A percentile compares a stretch with the other conserved stretches of the same genome.
These are phyloP conservation scores for Magallana angulata DNA, from an alignment of 1,140 invertebrate genomes.

Conservation along the genomic window DNA sequence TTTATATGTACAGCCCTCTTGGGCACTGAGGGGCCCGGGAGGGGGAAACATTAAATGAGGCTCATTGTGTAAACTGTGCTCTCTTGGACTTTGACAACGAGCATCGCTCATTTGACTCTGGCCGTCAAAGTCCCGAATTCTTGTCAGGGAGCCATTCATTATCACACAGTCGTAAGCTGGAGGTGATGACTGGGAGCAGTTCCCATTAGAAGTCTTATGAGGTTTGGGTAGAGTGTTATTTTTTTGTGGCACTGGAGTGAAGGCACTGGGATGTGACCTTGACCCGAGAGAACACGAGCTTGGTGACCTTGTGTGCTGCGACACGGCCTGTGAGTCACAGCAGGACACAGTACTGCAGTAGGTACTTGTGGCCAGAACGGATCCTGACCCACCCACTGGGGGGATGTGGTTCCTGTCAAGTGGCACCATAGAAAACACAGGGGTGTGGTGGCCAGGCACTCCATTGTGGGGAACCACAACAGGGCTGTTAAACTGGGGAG, in stretches of 20 bases:
- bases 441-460: conserved; percentile 42
- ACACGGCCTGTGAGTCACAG: conserved; percentile 59
- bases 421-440: conserved; percentile 56
- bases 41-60: conserved; percentile 22
- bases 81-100: conserved; percentile 41
- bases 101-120: conserved; percentile 68
- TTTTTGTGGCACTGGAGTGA: conserved; percentile 70
- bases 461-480: conserved; percentile 44
- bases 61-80: background rate
- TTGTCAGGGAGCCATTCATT: conserved; percentile 64
- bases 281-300: conserved; percentile 70
- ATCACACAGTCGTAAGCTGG: conserved; percentile 54
- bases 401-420: conserved; percentile 58
- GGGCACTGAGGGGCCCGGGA: conserved; percentile 14
- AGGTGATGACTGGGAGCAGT: background rate
- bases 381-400: conserved; percentile 55
- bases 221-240: conserved; percentile 71
- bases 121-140: conserved; percentile 71
- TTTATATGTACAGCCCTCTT: conserved; percentile 61
- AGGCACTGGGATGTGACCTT: conserved; percentile 71
- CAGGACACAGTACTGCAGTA: conserved; percentile 64
- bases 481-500: conserved; percentile 39
- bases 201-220: conserved; percentile 45
- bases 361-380: conserved; percentile 56
- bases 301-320: conserved; percentile 68